Base-by-base conservation (phyloP, 2,888 invertebrate species). In the Sphecodes monilicornis region DNA sequence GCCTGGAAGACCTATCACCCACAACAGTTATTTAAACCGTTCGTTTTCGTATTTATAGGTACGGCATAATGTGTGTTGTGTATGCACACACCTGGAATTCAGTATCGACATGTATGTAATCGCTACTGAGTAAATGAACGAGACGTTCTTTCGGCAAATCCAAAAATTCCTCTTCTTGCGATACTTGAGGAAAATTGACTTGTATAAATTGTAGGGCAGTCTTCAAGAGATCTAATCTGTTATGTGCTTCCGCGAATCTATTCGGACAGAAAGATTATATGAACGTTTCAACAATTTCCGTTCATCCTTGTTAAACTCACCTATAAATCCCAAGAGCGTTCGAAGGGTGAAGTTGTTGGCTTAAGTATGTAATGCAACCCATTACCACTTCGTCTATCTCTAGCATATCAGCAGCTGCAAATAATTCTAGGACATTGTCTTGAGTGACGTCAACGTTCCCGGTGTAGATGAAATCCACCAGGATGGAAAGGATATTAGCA, bases 401-500 rank as follows among this genome's bases (percentile, higher is more conserved):
- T 84, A 99, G 95, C 98, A 99, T 98, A 94, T 98, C 98, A 68
- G 98, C 98, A 69, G 98, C 98, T 87, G 97, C 97, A 91, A 98
- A 96, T 90, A 99, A 95, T 92, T 98, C 98, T 95, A 98, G 98
- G 80, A 98, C 98, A 95, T 98, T 98, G 80, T 96, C 96, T 95
- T 97, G 97, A 88, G 96, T 96, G 88, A 97, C 96, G 87, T 96
- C 95, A 80, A 97, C 96, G 80, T 95, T 95, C 96, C 98, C 98
- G 92, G 98, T 97, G 92, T 99, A 99, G 91, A 98, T 98, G 94
- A 98, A 98, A 92, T 98, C 97, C 88, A 99, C 96, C 66, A 98
- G 96, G 91, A 96, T 96, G 87, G 97, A 96, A 83, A 98, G 96
- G 84, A 97, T 97, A 76, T 97, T 96, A 70, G 97, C 96, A 85